phyloP scores from a whole-genome alignment of 1,140 invertebrate species.

The Drosophila malerkotliana region DNA sequence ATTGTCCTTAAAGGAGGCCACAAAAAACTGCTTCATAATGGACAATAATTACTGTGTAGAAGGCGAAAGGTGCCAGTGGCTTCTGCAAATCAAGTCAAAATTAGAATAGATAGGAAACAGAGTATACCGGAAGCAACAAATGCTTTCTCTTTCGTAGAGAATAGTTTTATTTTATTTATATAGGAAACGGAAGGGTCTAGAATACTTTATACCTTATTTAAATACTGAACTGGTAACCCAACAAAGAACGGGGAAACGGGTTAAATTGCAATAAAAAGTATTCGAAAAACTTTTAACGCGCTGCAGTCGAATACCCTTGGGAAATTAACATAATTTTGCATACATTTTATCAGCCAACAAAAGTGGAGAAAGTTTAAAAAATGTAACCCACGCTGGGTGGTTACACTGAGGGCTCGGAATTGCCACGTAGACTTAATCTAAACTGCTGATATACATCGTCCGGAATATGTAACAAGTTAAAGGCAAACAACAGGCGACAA shows the following conservation, averaged over 20 bases:
- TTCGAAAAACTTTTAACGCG: constrained; percentile 58
- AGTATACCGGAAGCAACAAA: background rate
- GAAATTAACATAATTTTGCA: constrained; percentile 76
- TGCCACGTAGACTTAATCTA: constrained; percentile 57
- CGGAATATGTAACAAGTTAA: constrained; percentile 80
- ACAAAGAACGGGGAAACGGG: constrained; percentile 1
- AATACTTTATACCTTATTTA: background rate
- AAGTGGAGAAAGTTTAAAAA: constrained; percentile 43
- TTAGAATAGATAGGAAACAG: background rate
- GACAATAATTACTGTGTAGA: constrained; percentile 33
- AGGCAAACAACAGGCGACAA: constrained; percentile 60
- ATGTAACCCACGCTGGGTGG: constrained; percentile 27
- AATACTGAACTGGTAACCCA: background rate
- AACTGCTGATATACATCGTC: constrained; percentile 70
- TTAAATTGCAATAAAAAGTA: constrained; percentile 57
- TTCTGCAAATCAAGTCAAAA: background rate
- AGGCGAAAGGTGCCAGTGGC: background rate
- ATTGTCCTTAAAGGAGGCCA: background rate
- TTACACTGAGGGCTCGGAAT: constrained; percentile 19
- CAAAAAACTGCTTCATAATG: constrained; percentile 40
- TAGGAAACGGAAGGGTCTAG: background rate
- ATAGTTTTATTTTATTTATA: background rate
- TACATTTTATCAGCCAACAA: constrained; percentile 59
- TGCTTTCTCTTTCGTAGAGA: background rate
- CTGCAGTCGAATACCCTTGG: constrained; percentile 68